phyloP scores from a whole-genome alignment of 2,888 invertebrate species.

The Ctena decussata region DNA sequence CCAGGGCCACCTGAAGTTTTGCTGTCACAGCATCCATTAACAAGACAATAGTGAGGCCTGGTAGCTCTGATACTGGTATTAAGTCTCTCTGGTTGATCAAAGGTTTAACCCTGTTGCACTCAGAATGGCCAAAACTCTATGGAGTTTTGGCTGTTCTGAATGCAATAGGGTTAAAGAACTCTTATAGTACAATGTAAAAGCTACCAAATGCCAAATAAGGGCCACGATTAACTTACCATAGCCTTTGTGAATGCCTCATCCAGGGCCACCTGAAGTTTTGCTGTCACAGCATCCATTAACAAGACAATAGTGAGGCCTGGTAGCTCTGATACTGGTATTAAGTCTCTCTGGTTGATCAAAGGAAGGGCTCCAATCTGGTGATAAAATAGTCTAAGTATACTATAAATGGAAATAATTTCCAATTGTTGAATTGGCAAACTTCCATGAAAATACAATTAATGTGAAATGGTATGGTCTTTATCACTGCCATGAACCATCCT shows the following conservation, averaged over 20 bases:
- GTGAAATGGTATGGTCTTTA: too few relatives aligned
- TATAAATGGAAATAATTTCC: too few relatives aligned
- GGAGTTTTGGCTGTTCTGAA: too few relatives aligned
- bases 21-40: constrained; percentile 93
- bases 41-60: constrained; percentile 92
- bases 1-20: constrained; percentile 91
- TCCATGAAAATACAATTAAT: too few relatives aligned
- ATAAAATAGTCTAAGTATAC: too few relatives aligned
- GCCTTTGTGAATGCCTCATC: constrained; percentile 89
- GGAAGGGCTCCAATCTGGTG: constrained; percentile 80
- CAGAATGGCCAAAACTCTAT: too few relatives aligned
- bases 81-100: constrained; percentile 73
- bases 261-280: constrained; percentile 92
- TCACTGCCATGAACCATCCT: too few relatives aligned
- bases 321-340: constrained; percentile 80
- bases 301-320: constrained; percentile 92
- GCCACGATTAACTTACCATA: constrained; percentile 78
- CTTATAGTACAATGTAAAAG: too few relatives aligned
- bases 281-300: constrained; percentile 92
- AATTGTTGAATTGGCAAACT: too few relatives aligned
- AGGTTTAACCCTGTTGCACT: too few relatives aligned
- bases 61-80: constrained; percentile 86
- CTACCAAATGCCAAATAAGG: too few relatives aligned
- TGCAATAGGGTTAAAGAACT: too few relatives aligned
- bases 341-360: constrained; percentile 70